These are phyloP conservation scores for Brachynemurus nebulosus DNA, from an alignment of 2,888 invertebrate genomes.

Conservation along the genomic window DNA sequence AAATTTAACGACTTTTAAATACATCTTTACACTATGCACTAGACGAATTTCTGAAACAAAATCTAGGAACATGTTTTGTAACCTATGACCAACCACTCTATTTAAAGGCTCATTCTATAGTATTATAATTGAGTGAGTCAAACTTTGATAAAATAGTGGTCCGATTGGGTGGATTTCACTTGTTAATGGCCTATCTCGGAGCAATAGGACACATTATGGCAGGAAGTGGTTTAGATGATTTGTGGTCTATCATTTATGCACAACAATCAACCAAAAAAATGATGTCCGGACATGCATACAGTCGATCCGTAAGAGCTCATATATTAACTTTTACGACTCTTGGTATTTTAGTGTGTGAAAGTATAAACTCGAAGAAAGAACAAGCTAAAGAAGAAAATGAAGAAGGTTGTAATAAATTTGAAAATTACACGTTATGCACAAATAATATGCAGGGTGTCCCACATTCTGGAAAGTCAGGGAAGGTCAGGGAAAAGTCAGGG, in stretches of 20 bases:
- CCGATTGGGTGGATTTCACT: not conserved
- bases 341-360: not conserved
- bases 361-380: too few relatives aligned
- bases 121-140: not conserved
- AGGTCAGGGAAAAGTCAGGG: too few relatives aligned
- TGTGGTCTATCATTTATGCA: not conserved
- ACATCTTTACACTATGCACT: not conserved
- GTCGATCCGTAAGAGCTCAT: not conserved
- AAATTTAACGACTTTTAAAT: not conserved
- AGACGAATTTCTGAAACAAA: not conserved
- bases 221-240: not conserved
- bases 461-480: too few relatives aligned
- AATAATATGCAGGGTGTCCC: too few relatives aligned
- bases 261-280: not conserved
- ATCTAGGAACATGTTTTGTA: not conserved
- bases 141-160: not conserved
- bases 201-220: not conserved
- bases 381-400: too few relatives aligned
- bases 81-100: not conserved
- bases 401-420: too few relatives aligned
- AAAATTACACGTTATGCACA: too few relatives aligned
- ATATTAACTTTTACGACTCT: not conserved
- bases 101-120: not conserved
- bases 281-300: not conserved
- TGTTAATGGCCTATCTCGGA: not conserved